Base-by-base conservation (phyloP, 2,888 invertebrate species). In the Nowickia ferox region DNA sequence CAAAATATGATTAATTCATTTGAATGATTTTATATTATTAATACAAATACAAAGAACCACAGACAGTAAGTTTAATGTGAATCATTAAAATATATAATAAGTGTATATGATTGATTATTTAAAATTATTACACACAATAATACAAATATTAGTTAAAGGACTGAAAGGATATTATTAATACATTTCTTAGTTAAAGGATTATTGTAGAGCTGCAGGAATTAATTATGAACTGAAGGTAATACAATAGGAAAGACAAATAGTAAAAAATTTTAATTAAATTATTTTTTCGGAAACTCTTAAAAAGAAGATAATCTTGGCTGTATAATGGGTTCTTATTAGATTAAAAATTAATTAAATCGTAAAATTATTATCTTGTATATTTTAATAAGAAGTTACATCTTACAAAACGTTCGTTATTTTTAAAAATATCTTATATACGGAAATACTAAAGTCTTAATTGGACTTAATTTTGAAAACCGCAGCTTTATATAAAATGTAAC, bases 1-100 rank as follows among this genome's bases (percentile, higher is more conserved):
- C 66, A 72, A 53, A 82, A 75, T 68, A 55, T 53, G 75, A 86
- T 86, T 86, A 86, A 79, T 81, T 55, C 51, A 63, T 74, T 10
- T 48, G 40, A 15, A 78, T 71, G 40, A 59, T 53, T 51, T 53
- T 57, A 46, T 57, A 38, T 63, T 4, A 74, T 80, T 40, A 69
- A 63, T 59, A 75, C 46, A 75, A 30, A 55, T 46, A 74, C 66
- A 80, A 19, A 72, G 30, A 30, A 6, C 5, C 6, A 30, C 30
- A 30, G 17, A 65, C 22, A 65, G 1, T 40, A 13, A 48, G 15
- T 61, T 44, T 44, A 46, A 63, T 22, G 46, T 66, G 19, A 68
- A 69, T 42, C 51, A 66, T 66, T 19, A 80, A 59, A 57, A 42
- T 46, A 57, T 40, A 3, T 48, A 42, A 40, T 42, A 22, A 61